A percentile compares a stretch with the other conserved stretches of the same genome.
These are phyloP conservation scores for Plectrocnemia conspersa DNA, from an alignment of 1,140 invertebrate species.

Conservation along the genomic window DNA sequence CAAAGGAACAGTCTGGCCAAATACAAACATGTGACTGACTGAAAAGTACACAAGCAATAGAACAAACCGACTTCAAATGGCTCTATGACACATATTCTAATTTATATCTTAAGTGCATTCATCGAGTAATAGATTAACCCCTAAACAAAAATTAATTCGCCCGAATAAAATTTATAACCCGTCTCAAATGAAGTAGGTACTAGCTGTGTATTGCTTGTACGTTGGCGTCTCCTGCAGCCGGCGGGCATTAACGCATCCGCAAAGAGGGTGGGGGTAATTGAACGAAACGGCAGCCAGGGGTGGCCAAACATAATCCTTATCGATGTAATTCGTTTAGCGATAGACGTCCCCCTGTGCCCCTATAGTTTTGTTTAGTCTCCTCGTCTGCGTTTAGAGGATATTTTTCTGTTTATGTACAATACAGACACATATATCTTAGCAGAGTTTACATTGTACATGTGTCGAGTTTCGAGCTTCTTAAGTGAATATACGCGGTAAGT, in stretches of 20 bases:
- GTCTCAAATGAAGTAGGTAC: too few relatives aligned
- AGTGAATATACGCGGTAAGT: conserved; percentile 1
- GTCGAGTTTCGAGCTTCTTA: background rate
- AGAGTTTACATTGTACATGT: background rate
- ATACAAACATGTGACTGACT: too few relatives aligned
- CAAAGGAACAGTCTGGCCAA: too few relatives aligned
- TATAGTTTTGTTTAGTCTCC: background rate
- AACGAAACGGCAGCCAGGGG: conserved; percentile 17
- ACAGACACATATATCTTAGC: background rate
- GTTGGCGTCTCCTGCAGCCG: conserved; percentile 8
- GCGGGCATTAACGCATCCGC: conserved; percentile 12
- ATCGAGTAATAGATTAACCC: too few relatives aligned
- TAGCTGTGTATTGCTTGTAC: too few relatives aligned
- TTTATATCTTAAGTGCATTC: too few relatives aligned
- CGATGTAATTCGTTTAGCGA: conserved; percentile 23
- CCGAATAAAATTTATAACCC: too few relatives aligned
- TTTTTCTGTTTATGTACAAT: background rate
- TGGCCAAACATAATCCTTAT: conserved; percentile 24
- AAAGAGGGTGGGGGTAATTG: conserved; percentile 11
- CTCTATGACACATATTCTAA: too few relatives aligned
- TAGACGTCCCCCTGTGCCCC: conserved; percentile 9
- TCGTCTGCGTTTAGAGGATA: too few relatives aligned
- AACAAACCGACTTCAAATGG: too few relatives aligned
- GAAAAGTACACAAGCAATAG: too few relatives aligned
- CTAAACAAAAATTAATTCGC: too few relatives aligned